phyloP scores from a whole-genome alignment of 37 sponge, comb jelly and placozoan species.

The Spongilla lacustris region DNA sequence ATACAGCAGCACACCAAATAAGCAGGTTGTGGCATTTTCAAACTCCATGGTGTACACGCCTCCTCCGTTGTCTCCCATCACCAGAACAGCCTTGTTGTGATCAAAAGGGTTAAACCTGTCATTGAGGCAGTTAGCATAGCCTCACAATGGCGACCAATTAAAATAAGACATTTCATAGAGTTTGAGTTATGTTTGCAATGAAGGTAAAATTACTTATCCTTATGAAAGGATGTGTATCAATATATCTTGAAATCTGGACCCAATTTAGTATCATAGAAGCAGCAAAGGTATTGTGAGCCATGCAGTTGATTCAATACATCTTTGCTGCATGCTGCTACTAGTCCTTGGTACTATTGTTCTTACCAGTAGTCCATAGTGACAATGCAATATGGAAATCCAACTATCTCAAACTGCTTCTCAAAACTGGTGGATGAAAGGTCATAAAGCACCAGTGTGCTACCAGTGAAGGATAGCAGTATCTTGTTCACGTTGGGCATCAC shows the following conservation, averaged over 20 bases:
- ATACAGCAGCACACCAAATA: conserved; percentile 8
- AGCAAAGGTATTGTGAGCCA: too few species aligned
- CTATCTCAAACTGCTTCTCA: conserved; percentile 70
- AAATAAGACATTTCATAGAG: too few species aligned
- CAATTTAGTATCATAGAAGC: too few species aligned
- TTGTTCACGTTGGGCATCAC: conserved; percentile 82
- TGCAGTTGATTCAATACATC: too few species aligned
- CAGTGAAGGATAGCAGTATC: conserved; percentile 75
- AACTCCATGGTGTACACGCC: conserved; percentile 65
- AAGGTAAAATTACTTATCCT: too few species aligned
- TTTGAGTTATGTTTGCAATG: too few species aligned
- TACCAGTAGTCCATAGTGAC: conserved; percentile 90
- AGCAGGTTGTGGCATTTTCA: conserved; percentile 8
- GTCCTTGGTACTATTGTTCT: neutral
- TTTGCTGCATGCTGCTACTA: too few species aligned
- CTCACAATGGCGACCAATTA: too few species aligned
- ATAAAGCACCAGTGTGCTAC: conserved; percentile 73
- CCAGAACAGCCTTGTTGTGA: conserved; percentile 72
- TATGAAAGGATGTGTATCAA: too few species aligned
- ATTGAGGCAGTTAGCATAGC: neutral
- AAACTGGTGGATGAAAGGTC: conserved; percentile 75
- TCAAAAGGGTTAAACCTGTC: conserved; percentile 44
- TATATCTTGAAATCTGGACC: too few species aligned
- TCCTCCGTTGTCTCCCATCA: conserved; percentile 90
- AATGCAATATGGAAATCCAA: conserved; percentile 61